Conservation (phyloP, 2,888 invertebrate genomes). For the Meloe dianella region DNA sequence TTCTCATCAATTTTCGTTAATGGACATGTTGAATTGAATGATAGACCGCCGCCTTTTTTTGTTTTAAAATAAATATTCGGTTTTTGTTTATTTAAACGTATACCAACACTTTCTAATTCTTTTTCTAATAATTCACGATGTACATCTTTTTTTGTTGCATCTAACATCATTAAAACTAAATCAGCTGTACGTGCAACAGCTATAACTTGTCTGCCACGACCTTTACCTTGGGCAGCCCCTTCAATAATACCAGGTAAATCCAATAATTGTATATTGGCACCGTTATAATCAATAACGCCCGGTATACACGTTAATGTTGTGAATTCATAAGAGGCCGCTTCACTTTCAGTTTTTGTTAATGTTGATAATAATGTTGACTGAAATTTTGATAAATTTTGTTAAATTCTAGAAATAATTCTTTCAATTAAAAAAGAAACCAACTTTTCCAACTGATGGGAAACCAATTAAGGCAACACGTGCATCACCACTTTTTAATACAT, state of each 20-base stretch:
- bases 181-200: slow-evolving; percentile 98
- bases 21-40: slow-evolving; percentile 95
- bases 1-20: slow-evolving; percentile 95
- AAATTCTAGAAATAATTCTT: slow-evolving; percentile 6
- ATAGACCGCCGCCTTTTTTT: slow-evolving; percentile 95
- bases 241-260: slow-evolving; percentile 99
- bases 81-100: slow-evolving; percentile 91
- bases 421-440: too few species aligned
- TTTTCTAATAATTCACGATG: slow-evolving; percentile 90
- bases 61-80: slow-evolving; percentile 99
- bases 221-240: slow-evolving; percentile 85
- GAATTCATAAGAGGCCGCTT: slow-evolving; percentile 97
- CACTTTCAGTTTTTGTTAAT: slow-evolving; percentile 94
- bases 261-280: slow-evolving; percentile 96
- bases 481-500: slow-evolving; percentile 99
- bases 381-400: slow-evolving; percentile 16
- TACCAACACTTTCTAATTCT: slow-evolving; percentile 97
- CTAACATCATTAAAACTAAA: slow-evolving; percentile 98
- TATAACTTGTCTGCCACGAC: slow-evolving; percentile 73
- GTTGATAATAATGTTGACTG: slow-evolving; percentile 94
- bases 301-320: slow-evolving; percentile 99
- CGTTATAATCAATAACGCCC: slow-evolving; percentile 97
- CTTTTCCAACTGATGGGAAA: slow-evolving; percentile 98
- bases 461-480: slow-evolving; percentile 97
- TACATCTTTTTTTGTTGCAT: slow-evolving; percentile 97